Evolutionary conservation across 2,888 invertebrate genomes (phyloP), one percentile per base, ranked within the genome.

Genomic region (Drosophila buzzatii): DNA sequence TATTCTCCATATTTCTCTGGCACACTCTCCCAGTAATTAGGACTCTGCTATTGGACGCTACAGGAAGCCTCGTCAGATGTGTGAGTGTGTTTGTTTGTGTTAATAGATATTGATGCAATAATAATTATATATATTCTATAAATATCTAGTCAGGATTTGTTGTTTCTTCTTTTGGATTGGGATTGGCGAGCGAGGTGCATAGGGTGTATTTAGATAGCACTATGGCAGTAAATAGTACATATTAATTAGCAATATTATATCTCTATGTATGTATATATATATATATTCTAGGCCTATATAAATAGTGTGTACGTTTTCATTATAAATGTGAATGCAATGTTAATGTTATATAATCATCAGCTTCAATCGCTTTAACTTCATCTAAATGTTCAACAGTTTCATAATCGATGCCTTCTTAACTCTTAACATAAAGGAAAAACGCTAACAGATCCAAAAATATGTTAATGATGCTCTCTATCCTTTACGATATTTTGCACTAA

Each of bases 171-270:
- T 60, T 33, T 57, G 64, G 49, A 41, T 81, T 64, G 78, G 73
- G 77, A 65, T 58, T 79, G 73, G 84, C 73, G 70, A 71, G 76
- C 60, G 69, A 79, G 73, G 86, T 77, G 83, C 75, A 72, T 66
- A 79, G 78, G 85, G 73, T 76, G 72, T 74, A 68, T 83, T 67
- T 70, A 84, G 79, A 79, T 86, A 85, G 85, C 85, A 79, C 89
- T 87, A 87, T 87, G 86, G 86, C 86, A 87, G 86, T 87, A 87
- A 76, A 90, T 85, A 85, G 82, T 88, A 85, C 78, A 81, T 76
- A 81, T 80, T 80, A 64, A 74, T 79, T 70, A 80, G 66, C 63
- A 70, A 74, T 73, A 60, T 79, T 82, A 88, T 76, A 86, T 82
- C 69, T 73, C 79, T 82, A 73, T 76, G 14, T 57, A 37, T 66